Evolutionary conservation across 2,888 invertebrate species (phyloP).

Genomic region (Nymphalis polychloros): DNA sequence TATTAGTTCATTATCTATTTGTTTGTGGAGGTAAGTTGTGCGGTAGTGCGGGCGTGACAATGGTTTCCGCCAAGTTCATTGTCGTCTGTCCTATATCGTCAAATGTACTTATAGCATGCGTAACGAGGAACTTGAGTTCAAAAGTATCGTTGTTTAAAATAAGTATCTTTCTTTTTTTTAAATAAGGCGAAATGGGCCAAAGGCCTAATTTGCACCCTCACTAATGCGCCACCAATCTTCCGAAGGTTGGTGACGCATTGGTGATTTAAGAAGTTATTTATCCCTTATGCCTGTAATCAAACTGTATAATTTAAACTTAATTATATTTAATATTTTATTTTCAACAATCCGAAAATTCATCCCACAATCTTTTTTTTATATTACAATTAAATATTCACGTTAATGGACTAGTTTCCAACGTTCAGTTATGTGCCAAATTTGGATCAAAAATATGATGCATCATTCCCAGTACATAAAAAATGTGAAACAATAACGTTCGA

Average conservation of each 20-base stretch:
- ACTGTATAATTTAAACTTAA: too few species aligned
- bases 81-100: slow-evolving; percentile 55
- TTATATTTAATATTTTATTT: too few species aligned
- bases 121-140: slow-evolving; percentile 20
- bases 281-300: too few species aligned
- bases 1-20: slow-evolving; percentile 51
- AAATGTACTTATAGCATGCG: slow-evolving; percentile 40
- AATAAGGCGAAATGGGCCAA: too few species aligned
- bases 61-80: slow-evolving; percentile 79
- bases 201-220: too few species aligned
- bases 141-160: neutral
- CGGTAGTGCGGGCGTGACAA: slow-evolving; percentile 74
- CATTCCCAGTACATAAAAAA: slow-evolving; percentile 14
- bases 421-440: neutral
- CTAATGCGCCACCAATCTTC: too few species aligned
- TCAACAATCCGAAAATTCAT: too few species aligned
- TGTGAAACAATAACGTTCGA: slow-evolving; percentile 19
- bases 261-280: too few species aligned
- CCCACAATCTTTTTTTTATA: too few species aligned
- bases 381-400: too few species aligned
- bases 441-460: slow-evolving; percentile 13
- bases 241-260: too few species aligned
- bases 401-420: neutral
- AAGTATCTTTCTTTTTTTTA: too few species aligned
- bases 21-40: slow-evolving; percentile 66